Evolutionary conservation across 2,113 vertebrate species (phyloP), one percentile per base, ranked within the genome.

Genomic region (Osmerus eperlanus): DNA sequence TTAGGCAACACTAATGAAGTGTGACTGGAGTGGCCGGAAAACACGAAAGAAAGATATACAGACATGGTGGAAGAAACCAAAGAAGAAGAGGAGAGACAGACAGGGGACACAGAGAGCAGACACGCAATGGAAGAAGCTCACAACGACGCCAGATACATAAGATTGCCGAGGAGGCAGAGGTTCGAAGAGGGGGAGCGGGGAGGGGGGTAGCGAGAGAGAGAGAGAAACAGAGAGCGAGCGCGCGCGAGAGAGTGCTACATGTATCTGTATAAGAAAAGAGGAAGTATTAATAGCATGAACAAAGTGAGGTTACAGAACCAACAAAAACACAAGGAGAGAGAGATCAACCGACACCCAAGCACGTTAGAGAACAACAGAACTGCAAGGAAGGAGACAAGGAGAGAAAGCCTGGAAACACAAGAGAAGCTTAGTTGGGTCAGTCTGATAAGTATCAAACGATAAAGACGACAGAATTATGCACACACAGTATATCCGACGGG

Each of bases 361-460:
- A 36, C 83, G 78, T 87, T 87, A 89, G 79, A 86, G 77, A 90
- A 84, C 83, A 81, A 89, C 71, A 85, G 86, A 91, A 90, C 89
- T 92, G 90, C 78, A 90, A 91, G 88, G 89, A 88, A 90, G 88
- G 81, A 86, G 83, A 84, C 77, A 70, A 58, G 81, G 81, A 85
- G 83, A 83, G 80, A 78, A 88, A 88, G 92, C 89, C 92, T 93
- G 90, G 75, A 92, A 91, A 93, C 81, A 90, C 84, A 92, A 92
- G 86, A 92, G 84, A 89, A 86, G 80, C 91, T 92, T 87, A 88
- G 88, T 90, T 89, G 84, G 75, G 89, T 92, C 91, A 92, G 85
- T 92, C 83, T 84, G 88, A 90, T 82, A 88, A 86, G 78, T 82
- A 88, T 85, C 80, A 86, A 85, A 86, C 75, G 89, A 85, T 77